Evolutionary conservation across 2,888 invertebrate genomes (phyloP).

Genomic region (Darwinula stevensoni): DNA sequence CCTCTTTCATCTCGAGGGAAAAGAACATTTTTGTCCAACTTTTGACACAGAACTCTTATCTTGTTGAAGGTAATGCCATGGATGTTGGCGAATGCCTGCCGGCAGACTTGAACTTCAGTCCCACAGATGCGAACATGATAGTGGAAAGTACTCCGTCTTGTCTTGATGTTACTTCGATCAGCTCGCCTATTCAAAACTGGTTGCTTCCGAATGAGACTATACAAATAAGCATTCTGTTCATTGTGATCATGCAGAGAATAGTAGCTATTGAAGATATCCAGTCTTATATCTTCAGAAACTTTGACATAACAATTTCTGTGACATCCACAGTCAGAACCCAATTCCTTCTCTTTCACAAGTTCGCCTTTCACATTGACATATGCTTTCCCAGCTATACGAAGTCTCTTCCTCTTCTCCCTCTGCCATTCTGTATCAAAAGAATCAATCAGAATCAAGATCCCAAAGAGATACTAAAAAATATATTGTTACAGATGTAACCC

Average conservation of each 20-base stretch:
- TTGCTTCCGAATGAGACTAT: constrained; percentile 26
- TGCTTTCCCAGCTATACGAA: constrained; percentile 24
- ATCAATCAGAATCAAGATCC: no score
- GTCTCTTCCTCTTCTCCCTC: constrained; percentile 25
- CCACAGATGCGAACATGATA: no score
- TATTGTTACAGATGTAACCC: no score
- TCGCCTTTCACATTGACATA: constrained; percentile 27
- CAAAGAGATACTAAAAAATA: no score
- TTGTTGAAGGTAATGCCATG: constrained; percentile 26
- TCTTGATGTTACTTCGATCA: no score
- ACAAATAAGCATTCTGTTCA: constrained; percentile 27
- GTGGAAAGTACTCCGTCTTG: no score
- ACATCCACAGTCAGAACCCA: constrained; percentile 25
- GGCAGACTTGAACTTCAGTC: no score
- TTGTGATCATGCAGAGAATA: constrained; percentile 26
- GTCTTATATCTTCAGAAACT: constrained; percentile 21
- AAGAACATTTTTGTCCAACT: constrained; percentile 27
- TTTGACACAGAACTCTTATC: constrained; percentile 25
- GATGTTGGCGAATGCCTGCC: constrained; percentile 26
- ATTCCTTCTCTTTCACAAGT: constrained; percentile 23
- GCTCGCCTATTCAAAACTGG: no score
- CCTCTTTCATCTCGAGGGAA: constrained; percentile 26
- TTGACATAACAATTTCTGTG: constrained; percentile 23
- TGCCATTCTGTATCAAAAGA: constrained; percentile 30
- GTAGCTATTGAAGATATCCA: constrained; percentile 25